Evolutionary conservation across 2,113 vertebrate species (phyloP), one percentile per base, ranked within the genome.

Genomic region (Caretta caretta): DNA sequence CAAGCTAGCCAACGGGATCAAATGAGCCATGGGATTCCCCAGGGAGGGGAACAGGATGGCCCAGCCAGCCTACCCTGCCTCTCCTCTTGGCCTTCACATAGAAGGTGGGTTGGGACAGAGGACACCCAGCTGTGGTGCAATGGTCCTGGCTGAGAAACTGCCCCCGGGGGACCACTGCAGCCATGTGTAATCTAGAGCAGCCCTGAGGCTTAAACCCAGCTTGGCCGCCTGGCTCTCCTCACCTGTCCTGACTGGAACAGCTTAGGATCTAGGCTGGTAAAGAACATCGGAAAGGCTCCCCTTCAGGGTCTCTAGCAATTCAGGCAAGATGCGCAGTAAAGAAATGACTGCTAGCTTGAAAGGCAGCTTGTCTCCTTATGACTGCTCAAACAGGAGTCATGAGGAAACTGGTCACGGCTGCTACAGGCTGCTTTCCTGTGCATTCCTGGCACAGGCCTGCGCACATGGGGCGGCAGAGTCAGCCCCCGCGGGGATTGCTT

Each of bases 381-480:
- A 83, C 49, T 76, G 56, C 59, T 24, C 92, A 89, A 83, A 91
- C 42, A 90, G 94, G 84, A 85, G 93, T 94, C 90, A 91, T 9
- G 87, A 87, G 86, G 95, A 59, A 93, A 76, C 92, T 87, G 48
- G 59, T 54, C 82, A 90, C 65, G 92, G 88, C 90, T 82, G 48
- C 79, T 5, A 29, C 90, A 87, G 2, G 92, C 94, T 88, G 93
- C 90, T 94, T 85, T 94, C 84, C 88, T 90, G 84, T 89, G 90
- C 81, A 1, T 75, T 90, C n/a, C 53, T 90, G 95, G 9, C 90
- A 49, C 94, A 93, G 96, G 97, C 93, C 95, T 88, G 93, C 93
- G 10, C 29, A 96, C 96, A 96, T 95, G 97, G 97, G 92, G 86
- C 82, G 79, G 53, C 95, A 94, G 93, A 87, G 35, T 87, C 80